Conservation (phyloP, 2,113 vertebrate genomes). For the Carollia perspicillata region DNA sequence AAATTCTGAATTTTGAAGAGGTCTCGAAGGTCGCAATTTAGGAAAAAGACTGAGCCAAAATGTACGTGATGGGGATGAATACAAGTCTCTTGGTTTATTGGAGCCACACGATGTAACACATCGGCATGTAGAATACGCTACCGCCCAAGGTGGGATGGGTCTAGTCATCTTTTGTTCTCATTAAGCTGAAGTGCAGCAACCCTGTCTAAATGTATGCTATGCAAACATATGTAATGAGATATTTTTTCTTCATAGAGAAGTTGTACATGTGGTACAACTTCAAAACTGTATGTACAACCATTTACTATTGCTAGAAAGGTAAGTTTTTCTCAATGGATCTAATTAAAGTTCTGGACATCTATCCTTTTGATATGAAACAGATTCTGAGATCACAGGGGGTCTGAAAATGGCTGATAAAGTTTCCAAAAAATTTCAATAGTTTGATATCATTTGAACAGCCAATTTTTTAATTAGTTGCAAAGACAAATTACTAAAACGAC, state of each 20-base stretch:
- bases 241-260: neutral
- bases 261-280: constrained; percentile 22
- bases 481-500: constrained; percentile 32
- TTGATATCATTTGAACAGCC: neutral
- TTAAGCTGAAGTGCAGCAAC: neutral
- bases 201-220: neutral
- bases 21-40: neutral
- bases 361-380: constrained; percentile 27
- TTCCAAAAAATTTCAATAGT: constrained; percentile 29
- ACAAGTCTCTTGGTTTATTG: neutral
- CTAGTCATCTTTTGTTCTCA: neutral
- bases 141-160: neutral
- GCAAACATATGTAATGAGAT: neutral
- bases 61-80: neutral
- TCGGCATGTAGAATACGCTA: neutral
- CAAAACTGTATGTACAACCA: constrained; percentile 15
- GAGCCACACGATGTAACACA: neutral
- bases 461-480: neutral
- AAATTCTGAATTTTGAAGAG: constrained; percentile 28
- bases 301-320: constrained; percentile 45
- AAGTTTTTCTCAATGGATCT: constrained; percentile 49
- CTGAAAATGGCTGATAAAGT: neutral
- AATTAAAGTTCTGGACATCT: constrained; percentile 44
- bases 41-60: neutral
- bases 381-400: neutral